Evolutionary conservation across 2,113 vertebrate genomes (phyloP).

Genomic region (Rana temporaria): DNA sequence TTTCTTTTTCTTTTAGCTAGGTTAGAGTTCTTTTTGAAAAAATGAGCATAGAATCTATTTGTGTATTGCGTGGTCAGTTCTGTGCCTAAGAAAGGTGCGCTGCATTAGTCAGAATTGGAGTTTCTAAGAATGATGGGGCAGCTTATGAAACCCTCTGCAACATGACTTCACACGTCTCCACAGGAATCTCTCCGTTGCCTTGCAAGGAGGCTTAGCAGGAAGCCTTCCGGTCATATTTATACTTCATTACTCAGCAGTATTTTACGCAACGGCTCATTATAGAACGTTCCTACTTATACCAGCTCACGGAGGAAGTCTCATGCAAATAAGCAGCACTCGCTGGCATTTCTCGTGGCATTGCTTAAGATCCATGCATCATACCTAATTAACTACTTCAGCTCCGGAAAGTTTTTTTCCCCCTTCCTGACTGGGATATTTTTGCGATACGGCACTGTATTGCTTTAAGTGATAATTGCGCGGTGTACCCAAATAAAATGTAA

Average conservation of each 20-base stretch:
- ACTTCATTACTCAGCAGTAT: conserved; percentile 37
- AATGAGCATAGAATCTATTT: not conserved
- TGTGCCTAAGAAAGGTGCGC: not conserved
- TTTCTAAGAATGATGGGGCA: conserved; percentile 27
- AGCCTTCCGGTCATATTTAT: conserved; percentile 14
- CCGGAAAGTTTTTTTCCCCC: too few relatives aligned
- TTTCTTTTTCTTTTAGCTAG: too few relatives aligned
- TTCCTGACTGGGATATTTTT: too few relatives aligned
- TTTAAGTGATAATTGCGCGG: too few relatives aligned
- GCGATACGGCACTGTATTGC: too few relatives aligned
- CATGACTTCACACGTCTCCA: conserved; percentile 31
- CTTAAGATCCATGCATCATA: too few relatives aligned
- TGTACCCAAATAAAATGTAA: too few relatives aligned
- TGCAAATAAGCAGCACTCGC: not conserved
- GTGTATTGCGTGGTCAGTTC: not conserved
- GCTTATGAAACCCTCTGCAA: not conserved
- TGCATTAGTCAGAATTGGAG: not conserved
- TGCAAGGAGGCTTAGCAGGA: conserved; percentile 9
- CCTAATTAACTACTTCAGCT: too few relatives aligned
- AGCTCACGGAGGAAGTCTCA: not conserved
- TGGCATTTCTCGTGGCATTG: not conserved
- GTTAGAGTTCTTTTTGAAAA: too few relatives aligned
- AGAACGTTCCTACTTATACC: not conserved
- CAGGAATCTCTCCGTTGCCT: not conserved
- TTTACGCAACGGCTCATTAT: conserved; percentile 25